Conservation (phyloP, 2,888 invertebrate genomes). For the Boloria euphrosyne region DNA sequence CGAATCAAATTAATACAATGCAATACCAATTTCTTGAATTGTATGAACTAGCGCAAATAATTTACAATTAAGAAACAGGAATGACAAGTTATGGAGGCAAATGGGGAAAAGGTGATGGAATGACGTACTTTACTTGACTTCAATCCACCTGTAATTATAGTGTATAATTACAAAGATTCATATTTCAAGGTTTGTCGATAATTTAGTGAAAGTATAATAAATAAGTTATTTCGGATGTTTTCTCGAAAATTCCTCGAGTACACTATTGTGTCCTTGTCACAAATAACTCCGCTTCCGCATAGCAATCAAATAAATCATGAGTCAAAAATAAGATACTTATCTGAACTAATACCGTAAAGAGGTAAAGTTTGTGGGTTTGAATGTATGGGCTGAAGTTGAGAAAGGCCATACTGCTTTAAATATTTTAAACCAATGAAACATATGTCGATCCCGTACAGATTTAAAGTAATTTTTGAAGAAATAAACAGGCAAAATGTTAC, state of each 20-base stretch:
- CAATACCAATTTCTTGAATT: background rate
- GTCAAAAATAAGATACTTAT: background rate
- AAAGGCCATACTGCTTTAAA: no score
- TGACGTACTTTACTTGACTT: background rate
- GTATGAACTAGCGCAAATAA: conserved; percentile 1
- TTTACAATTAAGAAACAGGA: conserved; percentile 8
- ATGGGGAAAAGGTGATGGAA: conserved; percentile 13
- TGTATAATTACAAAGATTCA: background rate
- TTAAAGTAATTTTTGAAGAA: no score
- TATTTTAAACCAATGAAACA: no score
- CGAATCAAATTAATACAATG: background rate
- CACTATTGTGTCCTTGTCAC: conserved; percentile 1
- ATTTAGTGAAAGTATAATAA: background rate
- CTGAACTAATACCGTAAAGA: background rate
- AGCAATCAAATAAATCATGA: conserved; percentile 13
- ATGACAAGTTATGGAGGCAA: conserved; percentile 3
- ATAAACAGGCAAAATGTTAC: no score
- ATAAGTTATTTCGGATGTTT: conserved; percentile 8
- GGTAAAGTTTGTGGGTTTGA: no score
- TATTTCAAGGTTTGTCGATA: conserved; percentile 8
- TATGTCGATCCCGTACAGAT: no score
- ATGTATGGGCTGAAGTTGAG: no score
- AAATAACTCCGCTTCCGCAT: conserved; percentile 16
- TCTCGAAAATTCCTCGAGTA: conserved; percentile 6
- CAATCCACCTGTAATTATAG: background rate